Percentiles rank a stretch among this genome's conserved stretches.
Conservation (phyloP, 2,113 vertebrate species). For the Anolis sagrei region DNA sequence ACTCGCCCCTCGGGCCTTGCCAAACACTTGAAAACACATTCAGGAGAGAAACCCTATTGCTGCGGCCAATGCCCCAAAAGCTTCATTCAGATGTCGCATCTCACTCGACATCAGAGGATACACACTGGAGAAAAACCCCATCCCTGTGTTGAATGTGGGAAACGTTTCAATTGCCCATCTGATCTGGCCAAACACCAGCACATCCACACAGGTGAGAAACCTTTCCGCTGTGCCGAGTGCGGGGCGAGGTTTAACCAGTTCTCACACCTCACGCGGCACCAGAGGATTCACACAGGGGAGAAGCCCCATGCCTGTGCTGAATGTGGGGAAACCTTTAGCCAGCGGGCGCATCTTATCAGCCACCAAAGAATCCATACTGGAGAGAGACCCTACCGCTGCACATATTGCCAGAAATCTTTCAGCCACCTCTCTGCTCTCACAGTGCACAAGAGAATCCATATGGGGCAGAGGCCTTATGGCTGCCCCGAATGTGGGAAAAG, state of each 20-base stretch:
- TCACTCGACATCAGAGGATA: constrained; percentile 28
- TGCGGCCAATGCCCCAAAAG: constrained; percentile 29
- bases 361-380: constrained; percentile 25
- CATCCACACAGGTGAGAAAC: constrained; percentile 69
- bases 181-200: constrained; percentile 32
- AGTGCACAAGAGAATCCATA: constrained; percentile 83
- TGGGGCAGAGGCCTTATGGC: constrained; percentile 66
- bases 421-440: constrained; percentile 17
- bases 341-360: constrained; percentile 19
- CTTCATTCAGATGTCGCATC: constrained; percentile 24
- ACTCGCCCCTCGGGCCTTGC: constrained; percentile 27
- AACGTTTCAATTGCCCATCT: constrained; percentile 31
- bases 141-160: constrained; percentile 50
- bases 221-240: constrained; percentile 76
- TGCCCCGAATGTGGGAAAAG: constrained; percentile 59
- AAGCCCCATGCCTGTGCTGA: constrained; percentile 30
- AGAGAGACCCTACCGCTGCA: constrained; percentile 31
- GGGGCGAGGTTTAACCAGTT: constrained; percentile 80
- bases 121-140: constrained; percentile 50
- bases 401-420: constrained; percentile 23
- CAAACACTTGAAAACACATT: constrained; percentile 29
- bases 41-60: constrained; percentile 7
- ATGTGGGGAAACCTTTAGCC: constrained; percentile 30
- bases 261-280: constrained; percentile 72
- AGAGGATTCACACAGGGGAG: constrained; percentile 63